Base-by-base conservation (phyloP, 2,888 invertebrate genomes). In the Tenthredo scrophulariae region DNA sequence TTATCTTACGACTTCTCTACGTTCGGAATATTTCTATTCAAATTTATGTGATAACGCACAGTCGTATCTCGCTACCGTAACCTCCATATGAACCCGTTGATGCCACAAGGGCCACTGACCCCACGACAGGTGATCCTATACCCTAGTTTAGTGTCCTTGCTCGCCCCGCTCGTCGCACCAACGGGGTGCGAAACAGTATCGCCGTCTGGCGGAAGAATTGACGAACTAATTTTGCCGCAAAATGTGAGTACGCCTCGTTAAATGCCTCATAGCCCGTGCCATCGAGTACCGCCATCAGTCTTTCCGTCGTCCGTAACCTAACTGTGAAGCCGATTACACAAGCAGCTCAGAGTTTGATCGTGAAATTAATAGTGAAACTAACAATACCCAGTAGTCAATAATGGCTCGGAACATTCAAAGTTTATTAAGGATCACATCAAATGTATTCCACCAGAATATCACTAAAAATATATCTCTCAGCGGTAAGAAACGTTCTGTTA, bases 341-440 rank as follows among this genome's bases (percentile, higher is more conserved):
- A 83, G 67, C 26, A 46, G 62, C 67, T 50, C 26, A 46, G 26
- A 18, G 43, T 46, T 67, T 33, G 10, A 83, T 46, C 18, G 43
- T 26, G 87, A 46, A 86, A 83, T 72, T 86, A 86, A 85, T 77
- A 85, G 46, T 67, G 80, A 77, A 86, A 86, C 15, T 79, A 10
- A 85, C 58, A 84, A 87, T 15, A 77, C 22, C 15, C 15, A 86
- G 84, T 40, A n/a, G 67, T 86, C 15, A 85, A 85, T 13, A 29
- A 92, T 92, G 92, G 91, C 91, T 6, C 84, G 87, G 10, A 87
- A 87, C 79, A 67, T 90, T 40, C 89, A 87, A 65, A 85, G 85
- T 86, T 79, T 91, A n/a, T 83, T 85, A 15, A 88, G 84, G 33
- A 54, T 88, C 22, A 90, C 88, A 62, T 85, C 89, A 2, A 84